A percentile compares a stretch with the other conserved stretches of the same genome.
These are phyloP conservation scores for Telmatherina bonti DNA, from an alignment of 2,797 vertebrate genomes.

Conservation along the genomic window DNA sequence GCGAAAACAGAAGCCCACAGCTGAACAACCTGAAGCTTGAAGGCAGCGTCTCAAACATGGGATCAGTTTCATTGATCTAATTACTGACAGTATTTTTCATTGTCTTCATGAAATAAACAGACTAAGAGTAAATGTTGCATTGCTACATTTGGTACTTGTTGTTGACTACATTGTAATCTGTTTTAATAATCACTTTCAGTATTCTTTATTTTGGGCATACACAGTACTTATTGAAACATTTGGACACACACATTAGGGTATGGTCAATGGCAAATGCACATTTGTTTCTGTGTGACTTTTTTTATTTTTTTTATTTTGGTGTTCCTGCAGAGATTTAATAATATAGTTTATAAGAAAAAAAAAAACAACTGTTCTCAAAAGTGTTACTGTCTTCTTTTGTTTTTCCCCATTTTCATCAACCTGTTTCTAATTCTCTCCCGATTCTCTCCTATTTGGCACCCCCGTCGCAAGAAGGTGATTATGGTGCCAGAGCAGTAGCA, in stretches of 20 bases:
- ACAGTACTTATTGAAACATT: neutral
- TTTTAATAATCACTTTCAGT: neutral
- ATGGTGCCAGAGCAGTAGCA: slow-evolving; percentile 56
- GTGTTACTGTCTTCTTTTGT: slow-evolving; percentile 19
- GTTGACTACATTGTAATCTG: neutral
- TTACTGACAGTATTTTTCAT: neutral
- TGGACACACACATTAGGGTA: neutral
- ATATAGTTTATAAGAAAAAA: neutral
- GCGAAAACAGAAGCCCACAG: neutral
- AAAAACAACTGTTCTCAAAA: slow-evolving; percentile 10
- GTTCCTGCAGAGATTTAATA: neutral
- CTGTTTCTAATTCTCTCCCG: slow-evolving; percentile 24
- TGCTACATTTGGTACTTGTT: no score
- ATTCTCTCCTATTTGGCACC: slow-evolving; percentile 12
- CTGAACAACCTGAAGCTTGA: neutral
- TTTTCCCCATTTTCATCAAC: slow-evolving; percentile 27
- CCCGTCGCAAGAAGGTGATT: slow-evolving; percentile 43
- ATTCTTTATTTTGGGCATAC: neutral
- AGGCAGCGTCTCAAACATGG: neutral
- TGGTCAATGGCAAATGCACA: neutral
- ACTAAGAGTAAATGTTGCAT: neutral
- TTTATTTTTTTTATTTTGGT: neutral
- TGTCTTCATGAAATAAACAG: neutral
- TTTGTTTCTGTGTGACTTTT: neutral
- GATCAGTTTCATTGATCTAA: neutral